Conservation (phyloP, 2,888 invertebrate species). For the Cephus spinipes region DNA sequence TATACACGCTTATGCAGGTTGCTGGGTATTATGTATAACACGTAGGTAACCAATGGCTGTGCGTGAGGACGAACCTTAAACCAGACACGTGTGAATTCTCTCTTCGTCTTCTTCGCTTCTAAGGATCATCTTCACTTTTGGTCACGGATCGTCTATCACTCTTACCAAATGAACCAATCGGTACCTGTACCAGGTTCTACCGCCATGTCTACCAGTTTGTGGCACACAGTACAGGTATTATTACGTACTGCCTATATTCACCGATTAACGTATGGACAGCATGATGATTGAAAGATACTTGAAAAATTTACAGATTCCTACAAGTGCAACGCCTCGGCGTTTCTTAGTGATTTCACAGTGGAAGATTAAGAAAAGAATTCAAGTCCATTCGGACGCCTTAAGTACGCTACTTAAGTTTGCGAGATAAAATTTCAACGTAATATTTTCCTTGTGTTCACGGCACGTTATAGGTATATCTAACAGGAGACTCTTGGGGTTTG, state of each 20-base stretch:
- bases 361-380: background rate
- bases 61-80: background rate
- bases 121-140: constrained; percentile 22
- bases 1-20: background rate
- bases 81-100: background rate
- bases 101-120: background rate
- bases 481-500: background rate
- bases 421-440: background rate
- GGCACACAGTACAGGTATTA: background rate
- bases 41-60: background rate
- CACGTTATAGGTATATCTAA: background rate
- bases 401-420: background rate
- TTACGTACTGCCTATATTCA: background rate
- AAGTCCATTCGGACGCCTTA: background rate
- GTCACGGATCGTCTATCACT: constrained; percentile 26
- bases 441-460: background rate
- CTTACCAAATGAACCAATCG: constrained; percentile 10
- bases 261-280: background rate
- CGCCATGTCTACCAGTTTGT: background rate
- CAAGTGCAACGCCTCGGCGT: background rate
- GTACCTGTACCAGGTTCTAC: background rate
- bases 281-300: background rate
- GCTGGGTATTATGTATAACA: background rate
- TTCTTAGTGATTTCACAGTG: background rate
- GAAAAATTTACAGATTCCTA: background rate